Evolutionary conservation across 2,113 vertebrate genomes (phyloP).

Genomic region (Otolemur garnettii): DNA sequence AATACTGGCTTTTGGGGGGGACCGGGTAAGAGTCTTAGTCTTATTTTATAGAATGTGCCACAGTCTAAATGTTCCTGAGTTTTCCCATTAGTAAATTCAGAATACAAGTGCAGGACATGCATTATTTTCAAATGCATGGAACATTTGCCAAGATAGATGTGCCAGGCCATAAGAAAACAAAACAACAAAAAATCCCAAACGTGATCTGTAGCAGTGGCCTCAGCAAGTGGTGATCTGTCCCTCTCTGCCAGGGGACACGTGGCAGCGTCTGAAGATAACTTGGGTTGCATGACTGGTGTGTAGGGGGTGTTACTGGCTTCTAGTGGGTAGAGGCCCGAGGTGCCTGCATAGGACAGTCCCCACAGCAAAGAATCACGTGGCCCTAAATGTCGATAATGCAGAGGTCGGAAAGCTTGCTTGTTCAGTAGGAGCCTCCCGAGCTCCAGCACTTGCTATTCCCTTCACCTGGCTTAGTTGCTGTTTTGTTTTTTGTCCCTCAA

Average conservation of each 20-base stretch:
- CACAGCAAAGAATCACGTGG: not conserved
- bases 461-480: not conserved
- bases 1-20: not conserved
- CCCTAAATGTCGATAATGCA: not conserved
- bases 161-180: not conserved
- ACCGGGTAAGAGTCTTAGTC: too few relatives aligned
- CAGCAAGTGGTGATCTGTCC: not conserved
- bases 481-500: not conserved
- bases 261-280: not conserved
- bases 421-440: accelerated
- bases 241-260: not conserved
- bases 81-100: slow-evolving; percentile 11
- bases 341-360: not conserved
- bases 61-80: not conserved
- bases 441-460: not conserved
- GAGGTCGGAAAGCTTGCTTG: not conserved
- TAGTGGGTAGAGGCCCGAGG: not conserved
- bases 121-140: not conserved
- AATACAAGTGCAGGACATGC: not conserved
- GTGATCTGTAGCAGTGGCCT: not conserved
- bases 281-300: not conserved
- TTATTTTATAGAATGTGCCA: not conserved
- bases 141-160: not conserved
- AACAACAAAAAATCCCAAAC: not conserved
- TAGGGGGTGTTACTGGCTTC: not conserved